phyloP scores from a whole-genome alignment of 30 jellyfish, hydroid and myxozoan species.

The Cassiopea xamachana region DNA sequence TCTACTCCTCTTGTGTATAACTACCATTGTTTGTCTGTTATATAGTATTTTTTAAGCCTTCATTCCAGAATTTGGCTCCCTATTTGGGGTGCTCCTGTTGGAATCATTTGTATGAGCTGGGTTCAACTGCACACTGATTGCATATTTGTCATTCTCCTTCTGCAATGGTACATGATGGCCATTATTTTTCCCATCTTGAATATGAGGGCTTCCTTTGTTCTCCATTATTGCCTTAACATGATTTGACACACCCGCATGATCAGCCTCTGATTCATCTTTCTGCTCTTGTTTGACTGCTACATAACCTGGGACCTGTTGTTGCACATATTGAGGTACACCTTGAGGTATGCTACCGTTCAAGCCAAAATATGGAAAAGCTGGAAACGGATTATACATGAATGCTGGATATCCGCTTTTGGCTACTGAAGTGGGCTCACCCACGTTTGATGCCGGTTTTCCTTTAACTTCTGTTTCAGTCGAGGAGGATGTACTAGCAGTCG shows the following conservation, averaged over 20 bases:
- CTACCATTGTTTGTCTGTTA: neutral
- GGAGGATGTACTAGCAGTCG: slow-evolving; percentile 5
- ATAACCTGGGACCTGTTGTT: slow-evolving; percentile 58
- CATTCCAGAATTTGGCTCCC: slow-evolving; percentile 1
- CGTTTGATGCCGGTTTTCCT: slow-evolving; percentile 19
- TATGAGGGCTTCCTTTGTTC: slow-evolving; percentile 25
- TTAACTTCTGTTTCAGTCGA: slow-evolving; percentile 29
- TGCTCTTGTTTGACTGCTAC: slow-evolving; percentile 65
- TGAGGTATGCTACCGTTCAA: slow-evolving; percentile 79
- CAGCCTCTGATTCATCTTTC: slow-evolving; percentile 45
- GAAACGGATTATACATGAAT: slow-evolving; percentile 90
- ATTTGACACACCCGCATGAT: slow-evolving; percentile 45
- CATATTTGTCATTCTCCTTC: slow-evolving; percentile 20
- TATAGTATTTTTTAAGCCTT: neutral
- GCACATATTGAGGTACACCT: slow-evolving; percentile 62
- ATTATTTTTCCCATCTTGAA: neutral
- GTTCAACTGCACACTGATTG: slow-evolving; percentile 53
- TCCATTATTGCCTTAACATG: slow-evolving; percentile 53
- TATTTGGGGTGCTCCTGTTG: neutral
- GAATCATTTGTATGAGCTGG: slow-evolving; percentile 34
- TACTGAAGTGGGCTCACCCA: slow-evolving; percentile 20
- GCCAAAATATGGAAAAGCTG: slow-evolving; percentile 80
- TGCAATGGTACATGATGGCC: slow-evolving; percentile 8
- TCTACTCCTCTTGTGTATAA: neutral
- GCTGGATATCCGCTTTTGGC: slow-evolving; percentile 78